Evolutionary conservation across 2,888 invertebrate species (phyloP), one percentile per base, ranked within the genome.

Genomic region (Stramonita haemastoma): DNA sequence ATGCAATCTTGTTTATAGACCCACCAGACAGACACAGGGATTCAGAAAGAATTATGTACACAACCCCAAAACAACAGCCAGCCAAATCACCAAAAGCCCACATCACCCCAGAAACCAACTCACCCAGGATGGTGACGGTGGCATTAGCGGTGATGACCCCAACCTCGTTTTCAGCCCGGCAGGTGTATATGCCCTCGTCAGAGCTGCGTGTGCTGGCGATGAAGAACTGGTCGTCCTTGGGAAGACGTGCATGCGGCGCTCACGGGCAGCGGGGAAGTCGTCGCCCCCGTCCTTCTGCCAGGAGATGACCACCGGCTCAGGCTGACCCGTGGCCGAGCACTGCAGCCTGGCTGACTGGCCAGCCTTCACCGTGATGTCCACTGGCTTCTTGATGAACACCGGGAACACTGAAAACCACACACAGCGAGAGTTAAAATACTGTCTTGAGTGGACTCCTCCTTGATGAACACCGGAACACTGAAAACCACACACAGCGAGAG

Each of bases 101-200:
- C 46, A 5, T 66, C 66, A 2, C 73, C 11, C 26, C 11, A 79
- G 32, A 79, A 36, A 46, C 36, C 36, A 36, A 93, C 95, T 93
- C 93, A 96, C 96, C 96, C 89, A 97, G 96, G 89, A 99, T 98
- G 92, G 97, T 97, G 57, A 99, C 96, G 32, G 98, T 98, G 36
- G 98, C 98, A 96, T 98, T 98, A 1, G 98, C 97, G 92, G 97
- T 97, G 77, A 98, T 97, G 89, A 97, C 97, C 0, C 99, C 99
- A 26, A 98, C 99, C 83, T 97, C 97, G 96, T 99, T 99, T 94
- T 97, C 97, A 0, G 99, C 99, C 15, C 98, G 98, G 96, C 99
- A 99, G 87, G 98, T 98, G 95, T 99, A 99, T 60, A 98, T 97
- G 0, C 99, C 99, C 96, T 98, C 98, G 95, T 99, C 99, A 70